Evolutionary conservation across 2,797 vertebrate genomes (phyloP).

Genomic region (Ammospiza maritima): DNA sequence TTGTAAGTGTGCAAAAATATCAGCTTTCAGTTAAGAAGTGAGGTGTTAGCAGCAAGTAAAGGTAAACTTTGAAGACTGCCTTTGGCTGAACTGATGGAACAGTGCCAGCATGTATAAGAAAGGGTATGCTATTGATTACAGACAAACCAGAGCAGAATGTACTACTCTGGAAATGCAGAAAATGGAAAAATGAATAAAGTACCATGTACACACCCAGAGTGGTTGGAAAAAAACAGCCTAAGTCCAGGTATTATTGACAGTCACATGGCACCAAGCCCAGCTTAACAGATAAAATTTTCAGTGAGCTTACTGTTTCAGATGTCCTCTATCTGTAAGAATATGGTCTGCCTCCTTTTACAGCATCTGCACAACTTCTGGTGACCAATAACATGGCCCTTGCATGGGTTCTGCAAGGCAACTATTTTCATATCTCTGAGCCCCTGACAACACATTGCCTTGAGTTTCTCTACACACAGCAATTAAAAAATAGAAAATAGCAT

Average conservation of each 20-base stretch:
- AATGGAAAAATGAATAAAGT: background rate
- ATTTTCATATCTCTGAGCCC: background rate
- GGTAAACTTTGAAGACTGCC: background rate
- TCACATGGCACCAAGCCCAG: background rate
- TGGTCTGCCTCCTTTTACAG: background rate
- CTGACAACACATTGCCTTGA: background rate
- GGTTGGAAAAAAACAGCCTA: background rate
- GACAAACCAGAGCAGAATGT: background rate
- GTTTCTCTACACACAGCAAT: background rate
- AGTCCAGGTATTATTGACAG: background rate
- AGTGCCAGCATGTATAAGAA: rapidly evolving
- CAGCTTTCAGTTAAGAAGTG: background rate
- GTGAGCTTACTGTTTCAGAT: background rate
- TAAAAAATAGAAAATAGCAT: background rate
- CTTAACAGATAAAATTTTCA: background rate
- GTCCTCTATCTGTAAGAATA: background rate
- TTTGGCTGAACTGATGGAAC: background rate
- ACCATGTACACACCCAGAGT: background rate
- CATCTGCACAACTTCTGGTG: background rate
- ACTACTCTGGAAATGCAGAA: background rate
- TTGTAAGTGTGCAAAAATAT: background rate
- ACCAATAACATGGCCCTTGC: background rate
- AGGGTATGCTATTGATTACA: too few species aligned
- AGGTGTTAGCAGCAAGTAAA: background rate
- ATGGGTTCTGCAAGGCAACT: background rate